Percentiles rank a stretch among this genome's conserved stretches.
Evolutionary conservation across 30 jellyfish, hydroid and myxozoan species (phyloP).

Genomic region (Catostylus mosaicus): DNA sequence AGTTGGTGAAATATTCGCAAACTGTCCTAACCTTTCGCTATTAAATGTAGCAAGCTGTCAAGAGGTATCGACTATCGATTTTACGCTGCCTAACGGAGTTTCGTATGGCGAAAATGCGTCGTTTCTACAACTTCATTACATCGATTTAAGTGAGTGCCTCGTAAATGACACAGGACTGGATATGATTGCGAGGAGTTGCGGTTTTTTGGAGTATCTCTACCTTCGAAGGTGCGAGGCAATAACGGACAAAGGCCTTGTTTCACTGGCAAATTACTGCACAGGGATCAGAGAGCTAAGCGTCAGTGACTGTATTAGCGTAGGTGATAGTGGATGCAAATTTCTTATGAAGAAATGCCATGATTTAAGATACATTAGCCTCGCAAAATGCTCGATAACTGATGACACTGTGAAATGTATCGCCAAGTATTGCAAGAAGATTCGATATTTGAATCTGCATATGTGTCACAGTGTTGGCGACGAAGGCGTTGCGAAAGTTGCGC

Average conservation of each 20-base stretch:
- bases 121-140: slow-evolving; percentile 73
- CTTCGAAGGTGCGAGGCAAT: slow-evolving; percentile 79
- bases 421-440: slow-evolving; percentile 50
- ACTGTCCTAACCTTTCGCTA: slow-evolving; percentile 79
- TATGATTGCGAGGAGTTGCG: slow-evolving; percentile 64
- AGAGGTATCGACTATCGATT: slow-evolving; percentile 50
- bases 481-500: slow-evolving; percentile 73
- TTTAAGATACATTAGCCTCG: slow-evolving; percentile 82
- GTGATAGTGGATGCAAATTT: slow-evolving; percentile 73
- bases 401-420: slow-evolving; percentile 67
- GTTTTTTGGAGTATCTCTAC: slow-evolving; percentile 75
- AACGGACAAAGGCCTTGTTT: slow-evolving; percentile 71
- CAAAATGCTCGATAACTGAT: slow-evolving; percentile 81
- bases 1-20: slow-evolving; percentile 61
- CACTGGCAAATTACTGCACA: slow-evolving; percentile 75
- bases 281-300: slow-evolving; percentile 79
- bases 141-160: slow-evolving; percentile 82
- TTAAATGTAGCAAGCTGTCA: slow-evolving; percentile 73
- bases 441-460: slow-evolving; percentile 74
- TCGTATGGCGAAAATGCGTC: slow-evolving; percentile 81
- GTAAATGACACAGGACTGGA: slow-evolving; percentile 65
- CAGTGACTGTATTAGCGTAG: slow-evolving; percentile 69
- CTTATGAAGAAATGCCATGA: slow-evolving; percentile 66
- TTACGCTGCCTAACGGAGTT: slow-evolving; percentile 31
- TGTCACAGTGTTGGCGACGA: slow-evolving; percentile 79